Conservation (phyloP, 1,140 invertebrate species). For the Aphaenogaster ashmeadi region DNA sequence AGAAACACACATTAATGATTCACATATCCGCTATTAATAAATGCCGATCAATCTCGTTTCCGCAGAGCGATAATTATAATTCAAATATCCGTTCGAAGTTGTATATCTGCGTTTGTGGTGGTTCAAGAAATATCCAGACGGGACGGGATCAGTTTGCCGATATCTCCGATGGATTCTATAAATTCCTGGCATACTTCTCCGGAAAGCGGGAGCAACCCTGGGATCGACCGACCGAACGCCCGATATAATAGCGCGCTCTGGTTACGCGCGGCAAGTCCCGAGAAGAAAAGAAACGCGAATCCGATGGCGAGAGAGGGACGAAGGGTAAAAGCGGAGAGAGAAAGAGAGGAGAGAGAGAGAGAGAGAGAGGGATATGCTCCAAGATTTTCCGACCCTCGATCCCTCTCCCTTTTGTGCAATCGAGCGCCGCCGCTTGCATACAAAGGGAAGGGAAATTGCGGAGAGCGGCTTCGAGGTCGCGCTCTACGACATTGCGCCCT, state of each 20-base stretch:
- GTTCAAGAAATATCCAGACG: constrained; percentile 43
- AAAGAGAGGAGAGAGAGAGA: neutral
- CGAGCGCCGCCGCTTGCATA: constrained; percentile 56
- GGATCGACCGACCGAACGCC: constrained; percentile 59
- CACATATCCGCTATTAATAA: neutral
- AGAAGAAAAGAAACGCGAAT: constrained; percentile 65
- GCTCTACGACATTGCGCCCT: constrained; percentile 50
- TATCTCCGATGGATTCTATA: constrained; percentile 62
- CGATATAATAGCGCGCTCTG: constrained; percentile 65
- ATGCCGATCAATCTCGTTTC: neutral
- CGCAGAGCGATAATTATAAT: constrained; percentile 34
- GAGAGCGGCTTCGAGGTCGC: constrained; percentile 49
- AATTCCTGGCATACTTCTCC: constrained; percentile 61
- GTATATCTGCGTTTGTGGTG: constrained; percentile 29
- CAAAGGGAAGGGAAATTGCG: constrained; percentile 58
- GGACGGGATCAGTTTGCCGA: constrained; percentile 58
- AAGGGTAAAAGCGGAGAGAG: neutral
- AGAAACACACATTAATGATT: neutral
- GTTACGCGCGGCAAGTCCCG: constrained; percentile 60
- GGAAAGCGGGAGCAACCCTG: constrained; percentile 56
- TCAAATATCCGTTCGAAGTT: constrained; percentile 31
- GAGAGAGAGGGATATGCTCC: constrained; percentile 23
- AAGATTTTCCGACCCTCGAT: constrained; percentile 55
- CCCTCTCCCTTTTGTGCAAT: constrained; percentile 40
- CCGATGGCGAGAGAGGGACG: constrained; percentile 3